Conservation (phyloP, 2,113 vertebrate genomes). For the Balaeniceps rex region DNA sequence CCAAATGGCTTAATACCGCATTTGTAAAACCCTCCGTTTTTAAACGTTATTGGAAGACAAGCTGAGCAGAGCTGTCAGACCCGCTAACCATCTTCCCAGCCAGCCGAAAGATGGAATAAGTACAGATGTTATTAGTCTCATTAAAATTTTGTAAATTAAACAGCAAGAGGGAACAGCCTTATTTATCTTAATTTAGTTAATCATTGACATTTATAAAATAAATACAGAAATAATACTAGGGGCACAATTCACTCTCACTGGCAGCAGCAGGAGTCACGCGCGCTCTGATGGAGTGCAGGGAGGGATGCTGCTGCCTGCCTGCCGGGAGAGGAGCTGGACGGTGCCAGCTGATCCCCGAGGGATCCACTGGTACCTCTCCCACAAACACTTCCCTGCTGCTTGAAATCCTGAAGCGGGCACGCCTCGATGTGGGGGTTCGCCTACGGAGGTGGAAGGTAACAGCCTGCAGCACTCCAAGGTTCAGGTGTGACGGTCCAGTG, state of each 20-base stretch:
- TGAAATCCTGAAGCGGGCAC: accelerated
- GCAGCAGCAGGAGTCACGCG: not conserved
- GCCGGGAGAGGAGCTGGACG: not conserved
- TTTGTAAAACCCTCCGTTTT: not conserved
- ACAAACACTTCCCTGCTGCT: not conserved
- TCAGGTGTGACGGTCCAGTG: accelerated
- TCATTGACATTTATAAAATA: slow-evolving; percentile 32
- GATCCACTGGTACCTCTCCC: not conserved
- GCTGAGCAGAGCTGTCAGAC: not conserved
- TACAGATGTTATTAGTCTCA: not conserved
- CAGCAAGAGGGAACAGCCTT: not conserved
- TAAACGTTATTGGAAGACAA: not conserved
- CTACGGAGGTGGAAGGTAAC: not conserved
- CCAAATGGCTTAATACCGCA: not conserved
- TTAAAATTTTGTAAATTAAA: slow-evolving; percentile 23
- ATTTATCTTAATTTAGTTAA: slow-evolving; percentile 23
- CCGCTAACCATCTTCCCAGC: not conserved
- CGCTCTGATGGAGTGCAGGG: not conserved
- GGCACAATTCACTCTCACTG: not conserved
- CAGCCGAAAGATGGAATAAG: not conserved
- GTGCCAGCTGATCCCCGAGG: not conserved
- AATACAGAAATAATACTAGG: not conserved
- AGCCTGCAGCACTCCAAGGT: not conserved
- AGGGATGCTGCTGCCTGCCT: not conserved
- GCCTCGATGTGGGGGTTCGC: accelerated